phyloP scores from a whole-genome alignment of 2,113 vertebrate species.

The Motacilla alba region DNA sequence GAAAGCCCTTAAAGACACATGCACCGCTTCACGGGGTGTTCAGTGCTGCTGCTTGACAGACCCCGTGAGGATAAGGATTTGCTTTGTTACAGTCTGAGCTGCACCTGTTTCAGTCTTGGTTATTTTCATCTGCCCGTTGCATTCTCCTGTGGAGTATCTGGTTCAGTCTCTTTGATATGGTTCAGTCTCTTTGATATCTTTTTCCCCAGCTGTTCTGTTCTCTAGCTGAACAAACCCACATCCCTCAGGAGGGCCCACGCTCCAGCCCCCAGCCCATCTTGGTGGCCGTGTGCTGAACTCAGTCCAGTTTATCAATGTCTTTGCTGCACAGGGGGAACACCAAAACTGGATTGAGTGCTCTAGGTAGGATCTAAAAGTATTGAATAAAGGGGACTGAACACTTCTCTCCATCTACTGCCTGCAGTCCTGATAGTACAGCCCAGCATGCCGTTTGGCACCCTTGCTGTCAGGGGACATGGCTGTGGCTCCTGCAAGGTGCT shows the following conservation, averaged over 20 bases:
- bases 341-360: not conserved
- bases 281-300: not conserved
- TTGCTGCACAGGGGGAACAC: not conserved
- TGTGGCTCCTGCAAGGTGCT: not conserved
- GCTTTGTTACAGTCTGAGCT: not conserved
- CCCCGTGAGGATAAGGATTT: not conserved
- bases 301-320: not conserved
- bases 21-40: accelerated
- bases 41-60: not conserved
- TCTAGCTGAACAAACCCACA: not conserved
- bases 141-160: not conserved
- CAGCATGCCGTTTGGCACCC: not conserved
- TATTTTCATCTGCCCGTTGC: accelerated
- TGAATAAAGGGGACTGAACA: not conserved
- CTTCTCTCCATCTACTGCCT: not conserved
- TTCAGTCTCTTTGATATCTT: not conserved
- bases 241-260: not conserved
- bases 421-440: not conserved
- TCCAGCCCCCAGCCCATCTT: not conserved
- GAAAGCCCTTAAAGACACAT: not conserved
- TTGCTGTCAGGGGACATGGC: not conserved
- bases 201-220: not conserved
- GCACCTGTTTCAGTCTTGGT: not conserved
- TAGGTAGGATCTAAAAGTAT: not conserved
- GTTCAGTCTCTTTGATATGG: not conserved